Conservation (phyloP, 1,140 invertebrate species). For the Pygmarrhopalites habei region DNA sequence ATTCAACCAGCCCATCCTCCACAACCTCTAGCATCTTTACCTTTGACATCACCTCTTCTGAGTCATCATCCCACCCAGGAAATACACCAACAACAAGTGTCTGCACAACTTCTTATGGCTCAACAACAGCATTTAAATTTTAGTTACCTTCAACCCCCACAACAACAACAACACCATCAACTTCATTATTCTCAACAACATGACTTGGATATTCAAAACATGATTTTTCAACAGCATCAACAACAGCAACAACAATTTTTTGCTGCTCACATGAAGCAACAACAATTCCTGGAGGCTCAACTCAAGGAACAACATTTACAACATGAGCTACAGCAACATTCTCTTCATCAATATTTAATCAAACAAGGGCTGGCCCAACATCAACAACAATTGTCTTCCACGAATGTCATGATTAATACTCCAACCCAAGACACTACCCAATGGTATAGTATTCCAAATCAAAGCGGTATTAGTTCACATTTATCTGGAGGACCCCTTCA, state of each 20-base stretch:
- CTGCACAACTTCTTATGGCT: conserved; percentile 39
- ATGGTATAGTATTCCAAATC: no score
- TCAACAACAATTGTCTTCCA: no score
- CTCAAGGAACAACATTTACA: neutral
- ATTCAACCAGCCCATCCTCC: neutral
- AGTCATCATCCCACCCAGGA: conserved; percentile 49
- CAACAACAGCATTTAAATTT: conserved; percentile 12
- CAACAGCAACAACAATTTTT: neutral
- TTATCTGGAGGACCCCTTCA: no score
- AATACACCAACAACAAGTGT: neutral
- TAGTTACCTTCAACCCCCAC: neutral
- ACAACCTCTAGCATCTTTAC: conserved; percentile 41
- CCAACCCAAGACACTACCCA: no score
- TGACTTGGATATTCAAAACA: no score
- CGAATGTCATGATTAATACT: no score
- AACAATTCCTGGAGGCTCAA: neutral
- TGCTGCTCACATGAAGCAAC: neutral
- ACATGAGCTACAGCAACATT: conserved; percentile 2
- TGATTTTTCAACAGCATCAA: conserved; percentile 8
- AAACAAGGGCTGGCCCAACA: neutral
- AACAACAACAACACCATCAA: conserved; percentile 9
- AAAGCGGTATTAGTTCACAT: no score
- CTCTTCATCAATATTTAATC: neutral
- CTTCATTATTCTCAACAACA: no score
- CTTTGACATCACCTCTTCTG: conserved; percentile 40